Percentiles rank a stretch among this genome's conserved stretches.
Conservation (phyloP, 2,113 vertebrate species). For the Salvelinus alpinus region DNA sequence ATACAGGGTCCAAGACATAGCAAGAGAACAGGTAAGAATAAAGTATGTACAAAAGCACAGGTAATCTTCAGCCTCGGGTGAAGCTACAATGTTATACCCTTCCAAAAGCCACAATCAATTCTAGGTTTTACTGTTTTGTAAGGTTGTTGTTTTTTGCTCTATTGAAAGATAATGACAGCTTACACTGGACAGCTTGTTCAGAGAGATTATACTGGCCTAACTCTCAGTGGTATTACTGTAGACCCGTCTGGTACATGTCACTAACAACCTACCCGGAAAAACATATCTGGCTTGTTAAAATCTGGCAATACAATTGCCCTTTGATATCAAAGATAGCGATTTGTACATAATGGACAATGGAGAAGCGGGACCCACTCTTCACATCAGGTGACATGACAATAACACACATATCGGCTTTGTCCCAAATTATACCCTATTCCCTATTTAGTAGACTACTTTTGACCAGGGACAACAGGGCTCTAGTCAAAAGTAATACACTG, state of each 20-base stretch:
- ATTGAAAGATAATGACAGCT: slow-evolving; percentile 63
- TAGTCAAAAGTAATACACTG: too few species aligned
- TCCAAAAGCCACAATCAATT: slow-evolving; percentile 73
- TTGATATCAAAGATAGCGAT: slow-evolving; percentile 20
- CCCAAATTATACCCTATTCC: too few species aligned
- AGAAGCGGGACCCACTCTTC: not conserved
- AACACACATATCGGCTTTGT: too few species aligned
- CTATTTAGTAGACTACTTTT: too few species aligned
- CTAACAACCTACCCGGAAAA: too few species aligned
- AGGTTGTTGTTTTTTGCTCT: slow-evolving; percentile 67
- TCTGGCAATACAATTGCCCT: too few species aligned
- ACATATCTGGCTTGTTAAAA: too few species aligned
- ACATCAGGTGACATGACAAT: too few species aligned
- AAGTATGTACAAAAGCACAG: slow-evolving; percentile 75
- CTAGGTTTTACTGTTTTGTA: slow-evolving; percentile 64
- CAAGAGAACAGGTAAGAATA: slow-evolving; percentile 73
- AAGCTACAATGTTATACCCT: slow-evolving; percentile 67
- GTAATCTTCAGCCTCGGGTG: slow-evolving; percentile 70
- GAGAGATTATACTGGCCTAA: slow-evolving; percentile 60
- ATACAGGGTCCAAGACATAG: slow-evolving; percentile 70
- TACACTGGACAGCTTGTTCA: slow-evolving; percentile 30
- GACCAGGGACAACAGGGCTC: too few species aligned
- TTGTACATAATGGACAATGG: too few species aligned
- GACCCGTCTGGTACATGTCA: slow-evolving; percentile 31
- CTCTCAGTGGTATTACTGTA: slow-evolving; percentile 39